Evolutionary conservation across 2,113 vertebrate genomes (phyloP), one percentile per base, ranked within the genome.

Genomic region (Colinus virginianus): DNA sequence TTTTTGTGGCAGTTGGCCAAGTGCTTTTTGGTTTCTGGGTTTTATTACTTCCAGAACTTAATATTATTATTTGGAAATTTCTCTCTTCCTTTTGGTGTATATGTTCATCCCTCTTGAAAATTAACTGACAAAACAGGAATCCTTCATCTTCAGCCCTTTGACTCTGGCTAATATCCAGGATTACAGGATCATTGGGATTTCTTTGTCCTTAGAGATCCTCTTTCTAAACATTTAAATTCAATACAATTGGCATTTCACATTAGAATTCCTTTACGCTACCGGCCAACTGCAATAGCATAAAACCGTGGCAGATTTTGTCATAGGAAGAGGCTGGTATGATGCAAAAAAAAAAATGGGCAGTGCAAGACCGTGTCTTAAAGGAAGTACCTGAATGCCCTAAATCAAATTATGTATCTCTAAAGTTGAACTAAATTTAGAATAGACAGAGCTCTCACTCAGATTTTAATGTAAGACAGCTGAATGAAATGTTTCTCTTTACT

Each of bases 101-200:
- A 86, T 69, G 32, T 86, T 87, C 16, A 4, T 71, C 5, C 5
- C 15, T 71, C 79, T 72, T 76, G 77, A 88, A 90, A 91, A 94
- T 90, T 76, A 71, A 67, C 66, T 84, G 90, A 68, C 32, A 59
- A 69, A 56, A 55, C 28, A 78, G 87, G 78, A 93, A 64, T 61
- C 25, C 34, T 88, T 91, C 53, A 38, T 48, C 49, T 85, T 84
- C 34, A 80, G 25, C 19, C 55, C 76, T 79, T 83, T 63, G 56
- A 81, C n/a, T 42, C 7, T 9, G 6, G 13, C 34, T 69, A 53
- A 78, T 91, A 80, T 51, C 59, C 40, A 71, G 45, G 77, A 93
- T 92, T 93, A 91, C 66, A 66, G 53, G 77, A 78, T 90, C 86
- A 77, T 51, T 76, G 23, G 17, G 25, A 71, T 78, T 84, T 66